phyloP scores from a whole-genome alignment of 2,888 invertebrate species.

The Gortyna flavago region DNA sequence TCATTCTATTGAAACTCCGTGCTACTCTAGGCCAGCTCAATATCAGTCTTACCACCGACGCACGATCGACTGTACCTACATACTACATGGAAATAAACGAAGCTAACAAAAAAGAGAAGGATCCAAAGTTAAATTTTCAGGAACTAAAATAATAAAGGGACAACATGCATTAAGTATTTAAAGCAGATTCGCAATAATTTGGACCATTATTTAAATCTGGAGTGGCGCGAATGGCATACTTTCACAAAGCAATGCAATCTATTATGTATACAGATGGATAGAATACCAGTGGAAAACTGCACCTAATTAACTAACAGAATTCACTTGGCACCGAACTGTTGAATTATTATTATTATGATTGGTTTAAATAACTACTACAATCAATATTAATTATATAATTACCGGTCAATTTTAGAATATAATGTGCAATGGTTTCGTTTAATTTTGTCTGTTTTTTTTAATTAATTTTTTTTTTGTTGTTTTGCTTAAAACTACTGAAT shows the following conservation, averaged over 20 bases:
- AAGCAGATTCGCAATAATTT: slow-evolving; percentile 6
- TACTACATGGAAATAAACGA: slow-evolving; percentile 18
- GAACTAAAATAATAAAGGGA: neutral
- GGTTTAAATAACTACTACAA: neutral
- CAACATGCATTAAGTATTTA: neutral
- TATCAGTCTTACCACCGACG: neutral
- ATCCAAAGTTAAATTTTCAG: neutral
- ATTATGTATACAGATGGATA: slow-evolving; percentile 37
- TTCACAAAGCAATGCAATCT: slow-evolving; percentile 45
- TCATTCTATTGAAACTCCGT: neutral
- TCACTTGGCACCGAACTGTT: slow-evolving; percentile 6
- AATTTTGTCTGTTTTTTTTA: neutral
- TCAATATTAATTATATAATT: neutral
- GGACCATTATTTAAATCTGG: slow-evolving; percentile 10
- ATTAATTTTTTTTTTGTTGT: neutral
- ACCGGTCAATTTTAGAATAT: neutral
- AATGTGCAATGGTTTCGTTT: neutral
- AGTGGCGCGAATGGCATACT: slow-evolving; percentile 18
- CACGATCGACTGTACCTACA: slow-evolving; percentile 5
- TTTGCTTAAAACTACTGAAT: neutral
- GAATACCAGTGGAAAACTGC: slow-evolving; percentile 23
- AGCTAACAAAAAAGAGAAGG: slow-evolving; percentile 26
- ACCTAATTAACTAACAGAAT: slow-evolving; percentile 10
- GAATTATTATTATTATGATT: neutral
- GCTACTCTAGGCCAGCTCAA: neutral